These are phyloP conservation scores for Aix galericulata DNA, from an alignment of 2,113 vertebrate genomes.

Conservation along the genomic window DNA sequence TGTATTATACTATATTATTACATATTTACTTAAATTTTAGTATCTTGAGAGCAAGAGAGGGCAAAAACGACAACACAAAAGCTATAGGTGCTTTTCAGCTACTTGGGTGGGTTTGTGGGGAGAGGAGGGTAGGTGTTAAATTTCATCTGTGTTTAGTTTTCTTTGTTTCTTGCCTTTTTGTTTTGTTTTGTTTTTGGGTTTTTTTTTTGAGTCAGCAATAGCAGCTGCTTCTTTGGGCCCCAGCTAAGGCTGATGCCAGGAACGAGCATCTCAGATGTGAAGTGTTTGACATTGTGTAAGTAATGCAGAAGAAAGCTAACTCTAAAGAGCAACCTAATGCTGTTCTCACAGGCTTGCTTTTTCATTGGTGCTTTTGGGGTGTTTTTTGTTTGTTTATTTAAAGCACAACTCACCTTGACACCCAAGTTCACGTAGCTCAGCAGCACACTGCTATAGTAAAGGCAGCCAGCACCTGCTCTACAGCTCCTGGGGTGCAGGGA, in stretches of 20 bases:
- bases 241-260: neutral
- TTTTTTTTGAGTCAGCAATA: neutral
- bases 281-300: accelerated
- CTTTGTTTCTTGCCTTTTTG: neutral
- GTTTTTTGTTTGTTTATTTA: neutral
- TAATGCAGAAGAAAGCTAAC: neutral
- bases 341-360: accelerated
- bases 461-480: neutral
- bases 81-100: neutral
- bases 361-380: neutral
- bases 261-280: accelerated
- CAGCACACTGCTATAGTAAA: accelerated
- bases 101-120: neutral
- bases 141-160: too few relatives aligned
- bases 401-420: neutral
- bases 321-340: accelerated
- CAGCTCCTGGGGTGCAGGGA: accelerated
- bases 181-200: neutral
- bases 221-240: too few relatives aligned
- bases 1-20: neutral
- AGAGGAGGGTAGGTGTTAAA: neutral
- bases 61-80: neutral
- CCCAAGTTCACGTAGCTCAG: accelerated
- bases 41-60: too few relatives aligned
- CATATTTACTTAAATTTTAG: neutral